Evolutionary conservation across 2,797 vertebrate species (phyloP), one percentile per base, ranked within the genome.

Genomic region (Phaenicophaeus curvirostris): DNA sequence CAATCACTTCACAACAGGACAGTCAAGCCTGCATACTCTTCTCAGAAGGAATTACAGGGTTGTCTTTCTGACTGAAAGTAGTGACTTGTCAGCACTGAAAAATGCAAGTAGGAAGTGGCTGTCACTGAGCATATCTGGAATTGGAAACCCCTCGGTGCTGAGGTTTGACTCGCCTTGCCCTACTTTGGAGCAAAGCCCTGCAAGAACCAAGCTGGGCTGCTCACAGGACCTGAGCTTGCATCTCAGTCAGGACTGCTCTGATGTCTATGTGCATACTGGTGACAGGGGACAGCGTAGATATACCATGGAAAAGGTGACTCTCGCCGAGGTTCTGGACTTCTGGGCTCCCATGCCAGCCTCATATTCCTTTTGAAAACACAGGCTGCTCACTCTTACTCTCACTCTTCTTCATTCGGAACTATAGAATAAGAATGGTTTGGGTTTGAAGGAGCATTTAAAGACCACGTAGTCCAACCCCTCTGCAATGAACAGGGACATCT

Each of bases 261-360:
- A 39, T 31, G 23, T 19, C 28, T 30, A 2, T 3, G 0, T 6
- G 54, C 25, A 1, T 4, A 3, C 16, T 23, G 31, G 31, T 1
- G 3, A 27, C 42, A 59, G 11, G 18, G 15, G 9, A 6, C 28
- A 14, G 17, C 27, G 10, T 15, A 69, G 44, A 35, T 17, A 35
- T 2, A 37, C 20, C 28, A 15, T 3, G 13, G 69, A 53, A 75
- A 75, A 13, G 20, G 33, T 46, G 15, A 30, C 24, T 55, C 48
- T 44, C 15, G 19, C 31, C 66, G 41, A 83, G 48, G 30, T 41
- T 31, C 44, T 30, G 24, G 65, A 48, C 30, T 67, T 17, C 35
- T 31, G 37, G 35, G 28, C 28, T 78, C 17, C 20, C 28, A 33
- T 12, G 55, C 57, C 55, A 51, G 54, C 24, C 6, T 0, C 33